phyloP scores from a whole-genome alignment of 2,113 vertebrate species.

The Ictidomys tridecemlineatus region DNA sequence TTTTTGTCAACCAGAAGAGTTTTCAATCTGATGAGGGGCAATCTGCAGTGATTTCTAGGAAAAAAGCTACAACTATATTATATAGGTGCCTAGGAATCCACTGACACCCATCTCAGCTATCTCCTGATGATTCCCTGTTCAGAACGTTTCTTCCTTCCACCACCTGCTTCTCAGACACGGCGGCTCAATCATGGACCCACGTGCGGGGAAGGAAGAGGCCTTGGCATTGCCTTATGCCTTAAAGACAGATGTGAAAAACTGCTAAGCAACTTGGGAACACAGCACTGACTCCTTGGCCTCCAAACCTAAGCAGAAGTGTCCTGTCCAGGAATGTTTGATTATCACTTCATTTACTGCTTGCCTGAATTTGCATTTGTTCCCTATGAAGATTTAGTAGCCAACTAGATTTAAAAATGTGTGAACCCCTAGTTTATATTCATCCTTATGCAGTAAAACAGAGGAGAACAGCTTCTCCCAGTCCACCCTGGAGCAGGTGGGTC shows the following conservation, averaged over 20 bases:
- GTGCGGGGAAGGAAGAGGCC: background rate
- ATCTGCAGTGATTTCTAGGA: background rate
- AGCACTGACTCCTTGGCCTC: background rate
- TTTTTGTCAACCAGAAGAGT: background rate
- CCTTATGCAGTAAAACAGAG: slow-evolving; percentile 82
- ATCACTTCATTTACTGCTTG: background rate
- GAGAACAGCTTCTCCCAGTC: slow-evolving; percentile 90
- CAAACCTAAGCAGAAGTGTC: background rate
- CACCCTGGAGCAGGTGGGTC: slow-evolving; percentile 87
- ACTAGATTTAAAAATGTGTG: background rate
- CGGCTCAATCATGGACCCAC: too few species aligned
- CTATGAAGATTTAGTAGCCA: background rate
- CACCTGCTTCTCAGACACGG: too few species aligned
- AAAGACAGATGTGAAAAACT: background rate
- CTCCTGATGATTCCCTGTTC: background rate
- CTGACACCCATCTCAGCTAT: background rate
- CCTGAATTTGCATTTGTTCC: too few species aligned
- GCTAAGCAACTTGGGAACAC: too few species aligned
- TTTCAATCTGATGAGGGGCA: background rate
- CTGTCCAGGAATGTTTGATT: too few species aligned
- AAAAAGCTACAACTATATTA: too few species aligned
- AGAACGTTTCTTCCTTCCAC: background rate
- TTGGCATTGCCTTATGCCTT: background rate
- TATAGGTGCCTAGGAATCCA: background rate
- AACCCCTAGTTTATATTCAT: background rate